A percentile compares a stretch with the other conserved stretches of the same genome.
phyloP scores from a whole-genome alignment of 2,113 vertebrate species.

The Coregonus clupeaformis region DNA sequence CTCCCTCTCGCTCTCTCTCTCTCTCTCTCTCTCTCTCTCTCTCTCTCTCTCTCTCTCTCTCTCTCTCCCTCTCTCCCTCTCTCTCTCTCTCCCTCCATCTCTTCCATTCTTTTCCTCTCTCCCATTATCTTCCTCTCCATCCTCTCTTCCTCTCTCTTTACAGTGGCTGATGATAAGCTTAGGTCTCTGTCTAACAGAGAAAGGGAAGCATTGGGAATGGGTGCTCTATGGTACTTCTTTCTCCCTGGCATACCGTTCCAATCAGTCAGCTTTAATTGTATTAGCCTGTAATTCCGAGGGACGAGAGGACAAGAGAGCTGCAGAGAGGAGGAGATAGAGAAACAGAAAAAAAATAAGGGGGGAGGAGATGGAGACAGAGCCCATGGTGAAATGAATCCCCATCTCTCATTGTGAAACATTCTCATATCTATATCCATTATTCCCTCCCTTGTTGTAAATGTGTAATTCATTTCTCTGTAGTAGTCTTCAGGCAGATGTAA shows the following conservation, averaged over 20 bases:
- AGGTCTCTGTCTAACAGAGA: background rate
- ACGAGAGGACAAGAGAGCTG: constrained; percentile 4
- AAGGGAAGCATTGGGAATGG: background rate
- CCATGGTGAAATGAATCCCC: background rate
- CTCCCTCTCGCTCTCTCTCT: no score
- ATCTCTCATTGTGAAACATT: constrained; percentile 50
- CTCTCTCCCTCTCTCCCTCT: background rate
- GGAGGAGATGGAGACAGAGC: constrained; percentile 7
- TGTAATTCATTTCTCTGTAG: constrained; percentile 39
- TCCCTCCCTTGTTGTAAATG: constrained; percentile 42
- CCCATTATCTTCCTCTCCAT: no score
- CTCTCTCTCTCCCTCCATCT: no score
- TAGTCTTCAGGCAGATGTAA: constrained; percentile 32
- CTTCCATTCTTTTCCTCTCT: background rate
- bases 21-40: no score
- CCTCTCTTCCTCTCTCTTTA: constrained; percentile 2
- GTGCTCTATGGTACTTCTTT: constrained; percentile 29
- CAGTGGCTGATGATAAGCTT: no score
- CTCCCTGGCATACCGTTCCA: constrained; percentile 22
- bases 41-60: background rate
- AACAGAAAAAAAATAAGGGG: background rate
- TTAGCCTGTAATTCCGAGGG: constrained; percentile 44
- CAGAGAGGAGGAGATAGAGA: constrained; percentile 18
- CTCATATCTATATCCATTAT: constrained; percentile 29
- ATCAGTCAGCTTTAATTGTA: constrained; percentile 60